Evolutionary conservation across 2,888 invertebrate genomes (phyloP).

Genomic region (Drosophila robusta): DNA sequence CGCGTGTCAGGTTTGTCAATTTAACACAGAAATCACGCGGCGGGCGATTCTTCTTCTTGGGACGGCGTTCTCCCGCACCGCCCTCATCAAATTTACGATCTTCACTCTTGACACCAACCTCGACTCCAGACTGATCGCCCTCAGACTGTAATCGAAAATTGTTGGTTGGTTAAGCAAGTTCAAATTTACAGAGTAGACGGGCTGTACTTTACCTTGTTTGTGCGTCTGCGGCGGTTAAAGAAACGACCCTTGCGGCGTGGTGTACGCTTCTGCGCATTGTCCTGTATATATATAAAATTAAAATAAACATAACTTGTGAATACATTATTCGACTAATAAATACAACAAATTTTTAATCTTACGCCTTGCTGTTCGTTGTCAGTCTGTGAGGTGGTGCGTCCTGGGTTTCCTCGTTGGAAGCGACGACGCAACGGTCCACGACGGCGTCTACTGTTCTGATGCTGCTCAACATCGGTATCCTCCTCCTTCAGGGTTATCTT

Average conservation of each 20-base stretch:
- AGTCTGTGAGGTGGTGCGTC: constrained; percentile 83
- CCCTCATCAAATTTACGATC: constrained; percentile 76
- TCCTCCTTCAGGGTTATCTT: constrained; percentile 88
- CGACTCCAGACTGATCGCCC: constrained; percentile 83
- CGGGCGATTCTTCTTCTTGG: constrained; percentile 73
- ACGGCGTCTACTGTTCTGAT: constrained; percentile 85
- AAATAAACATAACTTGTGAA: neutral
- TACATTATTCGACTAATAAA: neutral
- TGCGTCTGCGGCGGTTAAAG: constrained; percentile 81
- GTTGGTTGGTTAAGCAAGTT: neutral
- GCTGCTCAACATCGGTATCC: constrained; percentile 89
- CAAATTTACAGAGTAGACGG: neutral
- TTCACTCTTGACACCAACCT: constrained; percentile 81
- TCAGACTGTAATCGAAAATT: constrained; percentile 72
- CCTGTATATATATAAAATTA: constrained; percentile 34
- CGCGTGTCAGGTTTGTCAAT: constrained; percentile 90
- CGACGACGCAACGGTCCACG: constrained; percentile 84
- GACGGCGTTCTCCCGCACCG: constrained; percentile 68
- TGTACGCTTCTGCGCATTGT: constrained; percentile 73
- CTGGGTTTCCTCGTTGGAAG: constrained; percentile 85
- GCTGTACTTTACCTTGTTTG: constrained; percentile 75
- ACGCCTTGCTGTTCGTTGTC: constrained; percentile 82
- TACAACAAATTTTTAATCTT: constrained; percentile 27
- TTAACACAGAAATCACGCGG: constrained; percentile 84
- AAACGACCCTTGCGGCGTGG: constrained; percentile 79